These are phyloP conservation scores for Gephyroberyx darwinii DNA, from an alignment of 2,797 vertebrate genomes.

Conservation along the genomic window DNA sequence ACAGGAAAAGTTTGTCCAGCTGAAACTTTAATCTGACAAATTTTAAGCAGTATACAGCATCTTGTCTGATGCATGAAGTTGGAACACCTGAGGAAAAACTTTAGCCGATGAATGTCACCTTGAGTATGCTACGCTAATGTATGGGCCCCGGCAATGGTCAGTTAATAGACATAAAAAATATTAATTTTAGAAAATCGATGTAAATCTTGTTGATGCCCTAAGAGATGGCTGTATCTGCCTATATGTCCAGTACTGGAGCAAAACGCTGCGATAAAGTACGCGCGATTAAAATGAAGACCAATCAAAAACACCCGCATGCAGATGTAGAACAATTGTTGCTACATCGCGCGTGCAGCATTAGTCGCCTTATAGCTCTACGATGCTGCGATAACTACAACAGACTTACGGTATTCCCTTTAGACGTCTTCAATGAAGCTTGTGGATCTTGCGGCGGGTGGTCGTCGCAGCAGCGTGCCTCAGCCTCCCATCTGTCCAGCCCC, in stretches of 20 bases:
- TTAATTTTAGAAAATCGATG: background rate
- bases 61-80: too few relatives aligned
- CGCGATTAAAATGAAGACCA: too few relatives aligned
- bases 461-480: conserved; percentile 5
- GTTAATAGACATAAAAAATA: background rate
- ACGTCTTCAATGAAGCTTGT: too few relatives aligned
- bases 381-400: background rate
- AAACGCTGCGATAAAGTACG: too few relatives aligned
- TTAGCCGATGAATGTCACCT: conserved; percentile 9
- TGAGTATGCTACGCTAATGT: background rate
- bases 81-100: conserved; percentile 10
- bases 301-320: too few relatives aligned
- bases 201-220: background rate
- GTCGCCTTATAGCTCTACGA: background rate
- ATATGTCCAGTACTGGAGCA: background rate
- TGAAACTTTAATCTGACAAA: too few relatives aligned
- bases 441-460: too few relatives aligned
- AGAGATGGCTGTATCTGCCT: background rate
- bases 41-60: too few relatives aligned
- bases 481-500: conserved; percentile 27
- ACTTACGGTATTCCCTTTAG: background rate
- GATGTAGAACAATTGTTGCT: too few relatives aligned
- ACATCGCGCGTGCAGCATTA: background rate
- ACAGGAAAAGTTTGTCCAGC: too few relatives aligned
- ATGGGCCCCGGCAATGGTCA: too few relatives aligned